Base-by-base conservation (phyloP, 2,888 invertebrate species). In the Volucella bombylans region DNA sequence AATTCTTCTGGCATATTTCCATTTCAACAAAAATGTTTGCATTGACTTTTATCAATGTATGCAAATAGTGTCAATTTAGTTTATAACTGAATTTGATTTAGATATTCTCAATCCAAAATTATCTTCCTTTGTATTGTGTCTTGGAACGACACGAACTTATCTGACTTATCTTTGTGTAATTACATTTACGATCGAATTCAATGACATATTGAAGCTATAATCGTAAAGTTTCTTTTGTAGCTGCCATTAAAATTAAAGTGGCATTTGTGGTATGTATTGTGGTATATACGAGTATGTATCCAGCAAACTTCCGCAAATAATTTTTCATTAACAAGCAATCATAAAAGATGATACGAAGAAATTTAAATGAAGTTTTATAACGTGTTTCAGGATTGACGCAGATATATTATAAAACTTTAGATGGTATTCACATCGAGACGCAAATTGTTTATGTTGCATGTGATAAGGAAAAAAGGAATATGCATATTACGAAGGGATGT, bases 41-140 rank as follows among this genome's bases (percentile, higher is more conserved):
- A 65, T n/a, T 68, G 62, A 62, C 62, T 74, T 74, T 80, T 31
- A 62, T 62, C 52, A 62, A 55, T 61, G 31, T 43, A 43, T 11
- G 39, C 15, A 59, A 71, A 61, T 61, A n/a, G 31, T 72, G 9
- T 52, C 14, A 23, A 23, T 23, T 23, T 23, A 23, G 4, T 23
- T 3, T 23, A 1, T 4, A 23, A 23, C 23, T 2, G 18, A 1
- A 18, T 18, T 18, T 18, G 18, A 18, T 18, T 18, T 18, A 18
- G 18, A 18, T 18, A 18, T 18, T 2, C 18, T 18, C 18, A 18
- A 18, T 18, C 18, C 47, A 8, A 47, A n/a, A 47, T n/a, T n/a
- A 47, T n/a, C 47, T 11, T n/a, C n/a, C n/a, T n/a, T n/a, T n/a
- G n/a, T 12, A n/a, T 49, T 49, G 8, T n/a, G 2, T 12, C 4